Evolutionary conservation across 2,113 vertebrate species (phyloP).

Genomic region (Melozone crissalis): DNA sequence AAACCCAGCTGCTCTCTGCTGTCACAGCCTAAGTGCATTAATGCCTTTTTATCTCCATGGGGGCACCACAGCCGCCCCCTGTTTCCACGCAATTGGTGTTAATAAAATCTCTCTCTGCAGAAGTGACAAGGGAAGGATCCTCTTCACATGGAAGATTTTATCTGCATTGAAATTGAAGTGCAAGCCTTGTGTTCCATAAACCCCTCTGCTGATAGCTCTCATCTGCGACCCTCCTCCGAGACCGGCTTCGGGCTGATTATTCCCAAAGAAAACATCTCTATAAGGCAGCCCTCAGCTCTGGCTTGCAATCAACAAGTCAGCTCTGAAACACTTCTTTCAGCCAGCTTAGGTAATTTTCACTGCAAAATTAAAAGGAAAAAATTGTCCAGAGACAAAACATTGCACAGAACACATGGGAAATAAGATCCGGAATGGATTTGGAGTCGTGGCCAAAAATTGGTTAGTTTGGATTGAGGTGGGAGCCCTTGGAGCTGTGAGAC

Average conservation of each 20-base stretch:
- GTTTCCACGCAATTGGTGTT: conserved; percentile 5
- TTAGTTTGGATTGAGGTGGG: not conserved
- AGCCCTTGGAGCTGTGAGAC: not conserved
- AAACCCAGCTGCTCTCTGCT: conserved; percentile 21
- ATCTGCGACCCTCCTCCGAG: not conserved
- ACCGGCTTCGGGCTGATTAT: not conserved
- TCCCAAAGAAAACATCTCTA: not conserved
- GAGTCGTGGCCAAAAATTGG: not conserved
- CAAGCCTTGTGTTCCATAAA: not conserved
- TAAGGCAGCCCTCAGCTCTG: not conserved
- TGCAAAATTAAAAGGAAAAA: not conserved
- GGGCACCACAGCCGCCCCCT: not conserved
- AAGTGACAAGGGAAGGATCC: conserved; percentile 23
- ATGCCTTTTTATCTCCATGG: conserved; percentile 24
- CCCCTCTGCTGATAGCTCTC: conserved; percentile 11
- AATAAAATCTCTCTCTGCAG: conserved; percentile 49
- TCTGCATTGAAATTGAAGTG: conserved; percentile 41
- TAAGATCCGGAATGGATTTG: not conserved
- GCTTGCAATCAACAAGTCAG: not conserved
- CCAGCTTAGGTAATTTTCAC: not conserved
- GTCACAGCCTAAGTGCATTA: conserved; percentile 55
- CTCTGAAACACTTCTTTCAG: not conserved
- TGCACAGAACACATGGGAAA: not conserved
- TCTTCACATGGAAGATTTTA: conserved; percentile 22
- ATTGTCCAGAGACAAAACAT: not conserved